These are phyloP conservation scores for Ellobium chinense DNA, from an alignment of 2,888 invertebrate species.

Conservation along the genomic window DNA sequence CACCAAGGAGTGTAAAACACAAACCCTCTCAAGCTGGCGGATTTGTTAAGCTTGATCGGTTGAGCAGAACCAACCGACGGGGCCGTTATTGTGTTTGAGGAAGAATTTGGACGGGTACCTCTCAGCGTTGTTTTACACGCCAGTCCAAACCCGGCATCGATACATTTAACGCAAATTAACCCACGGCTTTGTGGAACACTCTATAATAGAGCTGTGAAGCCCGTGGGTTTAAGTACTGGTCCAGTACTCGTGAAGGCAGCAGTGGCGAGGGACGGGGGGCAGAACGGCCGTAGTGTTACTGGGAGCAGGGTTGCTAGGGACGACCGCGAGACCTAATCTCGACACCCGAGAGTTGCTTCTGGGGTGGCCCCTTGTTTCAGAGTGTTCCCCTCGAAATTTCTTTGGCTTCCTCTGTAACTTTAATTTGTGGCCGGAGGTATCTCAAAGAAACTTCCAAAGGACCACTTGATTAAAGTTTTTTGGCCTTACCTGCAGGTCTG, in stretches of 20 bases:
- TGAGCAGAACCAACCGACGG: neutral
- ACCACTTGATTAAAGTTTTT: too few relatives aligned
- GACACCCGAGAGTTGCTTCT: neutral
- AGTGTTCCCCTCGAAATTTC: neutral
- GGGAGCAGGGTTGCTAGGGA: neutral
- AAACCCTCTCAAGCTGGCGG: too few relatives aligned
- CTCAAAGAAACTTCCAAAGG: too few relatives aligned
- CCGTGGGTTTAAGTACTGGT: neutral
- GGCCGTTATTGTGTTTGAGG: neutral
- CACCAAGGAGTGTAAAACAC: too few relatives aligned
- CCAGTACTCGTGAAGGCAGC: neutral
- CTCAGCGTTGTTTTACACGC: neutral
- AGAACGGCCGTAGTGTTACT: neutral
- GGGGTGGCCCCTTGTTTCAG: neutral
- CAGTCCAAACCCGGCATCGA: neutral
- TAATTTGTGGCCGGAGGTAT: too few relatives aligned
- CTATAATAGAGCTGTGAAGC: neutral
- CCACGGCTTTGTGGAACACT: neutral
- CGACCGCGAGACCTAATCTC: neutral
- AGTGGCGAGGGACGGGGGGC: too few relatives aligned
- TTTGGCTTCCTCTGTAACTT: neutral
- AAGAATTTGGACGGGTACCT: neutral
- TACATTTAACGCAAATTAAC: neutral
- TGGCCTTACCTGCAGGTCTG: too few relatives aligned
- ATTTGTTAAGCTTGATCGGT: neutral